Conservation (phyloP, 2,113 vertebrate species). For the Sceloporus undulatus region DNA sequence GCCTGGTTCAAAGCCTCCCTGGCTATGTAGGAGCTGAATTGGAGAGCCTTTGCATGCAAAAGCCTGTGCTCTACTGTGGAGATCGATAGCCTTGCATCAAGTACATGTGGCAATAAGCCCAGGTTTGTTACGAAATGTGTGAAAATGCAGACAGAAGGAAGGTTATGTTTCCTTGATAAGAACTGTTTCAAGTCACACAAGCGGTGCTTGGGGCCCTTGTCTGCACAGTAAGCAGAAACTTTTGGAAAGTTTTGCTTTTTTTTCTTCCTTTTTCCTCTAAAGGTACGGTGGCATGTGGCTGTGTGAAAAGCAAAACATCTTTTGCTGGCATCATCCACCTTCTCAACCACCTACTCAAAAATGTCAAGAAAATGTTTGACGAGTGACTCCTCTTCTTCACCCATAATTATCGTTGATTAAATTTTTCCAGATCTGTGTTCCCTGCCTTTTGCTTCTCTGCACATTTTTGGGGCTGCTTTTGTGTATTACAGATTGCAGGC, state of each 20-base stretch:
- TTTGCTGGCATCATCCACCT: constrained; percentile 39
- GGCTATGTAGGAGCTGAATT: too few species aligned
- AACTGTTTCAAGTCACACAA: accelerated
- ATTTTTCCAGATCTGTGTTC: constrained; percentile 4
- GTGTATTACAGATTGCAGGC: not conserved
- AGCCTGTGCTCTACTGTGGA: too few species aligned
- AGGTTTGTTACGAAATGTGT: not conserved
- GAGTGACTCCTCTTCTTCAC: constrained; percentile 46
- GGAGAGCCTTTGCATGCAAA: too few species aligned
- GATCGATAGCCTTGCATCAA: too few species aligned
- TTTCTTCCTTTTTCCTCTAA: not conserved
- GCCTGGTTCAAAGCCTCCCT: too few species aligned
- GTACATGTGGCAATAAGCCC: too few species aligned
- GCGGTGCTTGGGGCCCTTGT: not conserved
- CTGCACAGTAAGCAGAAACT: not conserved
- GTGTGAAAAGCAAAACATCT: constrained; percentile 4
- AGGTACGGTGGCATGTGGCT: not conserved
- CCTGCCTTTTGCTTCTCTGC: not conserved
- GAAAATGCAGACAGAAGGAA: not conserved
- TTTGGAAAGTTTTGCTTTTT: not conserved
- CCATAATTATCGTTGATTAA: constrained; percentile 35
- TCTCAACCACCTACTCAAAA: constrained; percentile 51
- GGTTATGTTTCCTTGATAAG: not conserved
- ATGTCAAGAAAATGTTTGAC: constrained; percentile 43
- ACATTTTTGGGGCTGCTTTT: constrained; percentile 17